Evolutionary conservation across 2,888 invertebrate genomes (phyloP), one percentile per base, ranked within the genome.

Genomic region (Griposia aprilina): DNA sequence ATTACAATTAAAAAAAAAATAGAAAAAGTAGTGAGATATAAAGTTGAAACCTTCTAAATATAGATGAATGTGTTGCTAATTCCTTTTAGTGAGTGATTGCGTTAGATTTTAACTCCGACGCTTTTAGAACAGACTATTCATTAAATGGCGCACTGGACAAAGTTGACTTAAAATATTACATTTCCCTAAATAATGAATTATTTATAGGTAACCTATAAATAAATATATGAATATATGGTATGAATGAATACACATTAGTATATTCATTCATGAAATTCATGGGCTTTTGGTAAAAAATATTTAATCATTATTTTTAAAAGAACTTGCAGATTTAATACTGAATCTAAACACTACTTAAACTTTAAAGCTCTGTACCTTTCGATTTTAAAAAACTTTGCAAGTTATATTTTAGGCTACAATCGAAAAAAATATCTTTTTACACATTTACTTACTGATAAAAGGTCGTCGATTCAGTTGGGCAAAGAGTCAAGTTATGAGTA

Each of bases 361-460:
- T 17, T 81, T 73, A 81, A 81, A 81, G 78, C 81, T 78, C 20
- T 11, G 10, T 65, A 59, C 69, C 75, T 36, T 48, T 30, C 10
- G 17, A 36, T 36, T 23, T 20, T n/a, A 41, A 26, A 65, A 69
- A 52, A 13, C 23, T 23, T 10, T 20, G 26, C 15, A 75, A 52
- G 41, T 50, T 23, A 63, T 15, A 60, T 23, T 63, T 72, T 30
- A 67, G 52, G 45, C 67, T 7, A 11, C 26, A 69, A 4, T 45
- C 1, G 13, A 50, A 17, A 50, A 52, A 52, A 26, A 62, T 8
- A 11, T 11, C 0, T 0, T 23, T 41, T 23, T 75, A 41, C 17
- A 41, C 36, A 60, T 52, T 52, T 2, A 26, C 20, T 20, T 59
- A 59, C 41, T 41, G 8, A 17, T 59, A 36, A 60, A 74, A 26